These are phyloP conservation scores for Menura novaehollandiae DNA, from an alignment of 2,113 vertebrate genomes.

Conservation along the genomic window DNA sequence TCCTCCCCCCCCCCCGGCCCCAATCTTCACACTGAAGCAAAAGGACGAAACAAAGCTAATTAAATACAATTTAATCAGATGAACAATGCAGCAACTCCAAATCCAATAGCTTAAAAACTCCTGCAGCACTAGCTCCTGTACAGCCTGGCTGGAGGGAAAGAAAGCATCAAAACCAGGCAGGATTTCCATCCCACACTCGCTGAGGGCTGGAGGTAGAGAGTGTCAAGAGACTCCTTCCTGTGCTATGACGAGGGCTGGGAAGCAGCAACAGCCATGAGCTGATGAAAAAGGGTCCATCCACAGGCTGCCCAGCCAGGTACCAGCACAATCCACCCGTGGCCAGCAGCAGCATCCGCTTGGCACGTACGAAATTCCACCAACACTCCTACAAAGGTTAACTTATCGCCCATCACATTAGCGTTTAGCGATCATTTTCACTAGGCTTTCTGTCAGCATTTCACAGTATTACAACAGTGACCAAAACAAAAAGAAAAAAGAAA, in stretches of 20 bases:
- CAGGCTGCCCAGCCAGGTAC: not conserved
- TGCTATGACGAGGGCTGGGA: not conserved
- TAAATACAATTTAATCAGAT: conserved; percentile 68
- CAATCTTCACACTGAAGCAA: conserved; percentile 58
- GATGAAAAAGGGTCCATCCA: not conserved
- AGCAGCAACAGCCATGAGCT: not conserved
- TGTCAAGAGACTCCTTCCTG: not conserved
- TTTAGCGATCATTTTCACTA: not conserved
- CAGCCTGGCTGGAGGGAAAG: not conserved
- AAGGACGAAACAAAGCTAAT: conserved; percentile 67
- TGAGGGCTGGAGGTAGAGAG: not conserved
- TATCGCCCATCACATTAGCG: not conserved
- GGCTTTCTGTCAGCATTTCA: conserved; percentile 33
- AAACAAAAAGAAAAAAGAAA: not conserved
- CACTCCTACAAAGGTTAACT: not conserved
- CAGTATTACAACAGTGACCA: not conserved
- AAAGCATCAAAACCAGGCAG: not conserved
- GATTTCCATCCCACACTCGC: not conserved
- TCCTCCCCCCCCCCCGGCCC: not conserved
- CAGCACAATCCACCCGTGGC: not conserved
- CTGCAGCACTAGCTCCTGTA: not conserved
- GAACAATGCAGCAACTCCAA: conserved; percentile 60
- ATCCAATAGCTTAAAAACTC: conserved; percentile 3
- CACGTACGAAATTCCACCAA: not conserved
- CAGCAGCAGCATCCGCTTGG: not conserved